phyloP scores from a whole-genome alignment of 2,888 invertebrate species.

The Scrobipalpa atriplicella region DNA sequence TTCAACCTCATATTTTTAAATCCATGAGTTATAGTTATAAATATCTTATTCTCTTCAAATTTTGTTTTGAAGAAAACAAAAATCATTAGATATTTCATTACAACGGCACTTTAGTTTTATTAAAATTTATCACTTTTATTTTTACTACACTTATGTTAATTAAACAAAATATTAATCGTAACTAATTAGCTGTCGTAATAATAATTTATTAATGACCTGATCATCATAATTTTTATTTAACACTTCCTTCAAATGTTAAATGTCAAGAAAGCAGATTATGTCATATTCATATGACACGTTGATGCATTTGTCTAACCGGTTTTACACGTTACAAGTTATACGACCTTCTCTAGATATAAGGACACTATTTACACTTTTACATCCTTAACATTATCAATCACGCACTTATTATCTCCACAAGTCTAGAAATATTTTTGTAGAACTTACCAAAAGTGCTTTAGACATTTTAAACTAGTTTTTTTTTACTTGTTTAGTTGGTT shows the following conservation, averaged over 20 bases:
- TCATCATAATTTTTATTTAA: not conserved
- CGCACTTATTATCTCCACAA: not conserved
- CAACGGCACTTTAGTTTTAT: too few species aligned
- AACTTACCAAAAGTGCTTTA: conserved; percentile 22
- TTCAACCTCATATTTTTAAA: too few species aligned
- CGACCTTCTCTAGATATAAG: not conserved
- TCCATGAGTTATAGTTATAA: too few species aligned
- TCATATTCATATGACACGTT: not conserved
- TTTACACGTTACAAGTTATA: not conserved
- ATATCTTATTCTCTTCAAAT: too few species aligned
- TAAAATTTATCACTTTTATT: too few species aligned
- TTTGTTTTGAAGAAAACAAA: too few species aligned
- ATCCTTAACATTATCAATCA: not conserved
- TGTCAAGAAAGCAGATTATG: not conserved
- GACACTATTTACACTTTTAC: not conserved
- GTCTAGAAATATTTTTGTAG: not conserved
- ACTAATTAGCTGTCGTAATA: not conserved
- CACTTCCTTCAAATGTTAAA: too few species aligned
- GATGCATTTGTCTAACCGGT: not conserved
- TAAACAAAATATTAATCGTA: not conserved
- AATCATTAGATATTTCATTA: too few species aligned
- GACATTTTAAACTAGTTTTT: conserved; percentile 24
- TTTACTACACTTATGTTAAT: too few species aligned
- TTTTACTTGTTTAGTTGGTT: conserved; percentile 12
- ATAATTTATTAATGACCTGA: not conserved